These are phyloP conservation scores for Enteromius anoplus DNA, from an alignment of 2,797 vertebrate species.

Conservation along the genomic window DNA sequence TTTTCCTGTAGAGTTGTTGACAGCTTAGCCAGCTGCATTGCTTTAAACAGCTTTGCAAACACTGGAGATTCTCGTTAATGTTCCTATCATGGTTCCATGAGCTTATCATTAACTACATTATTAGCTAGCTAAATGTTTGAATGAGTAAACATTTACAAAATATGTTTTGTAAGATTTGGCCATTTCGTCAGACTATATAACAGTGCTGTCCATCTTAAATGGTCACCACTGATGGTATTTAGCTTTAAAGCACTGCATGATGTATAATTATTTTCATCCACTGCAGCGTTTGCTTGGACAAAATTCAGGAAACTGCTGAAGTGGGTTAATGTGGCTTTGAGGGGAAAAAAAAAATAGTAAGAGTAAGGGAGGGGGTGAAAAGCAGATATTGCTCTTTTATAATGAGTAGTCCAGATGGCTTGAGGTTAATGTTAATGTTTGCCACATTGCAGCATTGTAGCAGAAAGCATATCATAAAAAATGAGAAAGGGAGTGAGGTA, in stretches of 20 bases:
- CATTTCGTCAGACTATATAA: not conserved
- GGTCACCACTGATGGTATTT: not conserved
- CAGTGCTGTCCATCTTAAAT: not conserved
- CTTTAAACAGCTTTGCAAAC: not conserved
- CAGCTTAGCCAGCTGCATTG: not conserved
- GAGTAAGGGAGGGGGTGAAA: slow-evolving; percentile 47
- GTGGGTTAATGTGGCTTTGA: slow-evolving; percentile 54
- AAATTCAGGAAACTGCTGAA: slow-evolving; percentile 63
- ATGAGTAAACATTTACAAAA: not conserved
- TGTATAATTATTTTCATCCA: slow-evolving; percentile 45
- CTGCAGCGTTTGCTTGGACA: slow-evolving; percentile 55
- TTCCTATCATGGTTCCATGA: not conserved
- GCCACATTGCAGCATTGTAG: slow-evolving; percentile 67
- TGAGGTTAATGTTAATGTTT: slow-evolving; percentile 66
- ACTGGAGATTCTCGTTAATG: not conserved
- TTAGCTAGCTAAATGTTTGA: not conserved
- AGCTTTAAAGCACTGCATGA: not conserved
- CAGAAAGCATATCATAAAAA: slow-evolving; percentile 59
- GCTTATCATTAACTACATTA: not conserved
- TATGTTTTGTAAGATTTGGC: not conserved
- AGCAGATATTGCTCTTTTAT: slow-evolving; percentile 57
- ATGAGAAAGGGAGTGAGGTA: slow-evolving; percentile 44
- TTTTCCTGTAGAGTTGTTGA: not conserved
- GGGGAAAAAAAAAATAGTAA: slow-evolving; percentile 40
- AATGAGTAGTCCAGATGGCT: slow-evolving; percentile 64